Conservation (phyloP, 2,888 invertebrate species). For the Drosophila nr. perissopoda region DNA sequence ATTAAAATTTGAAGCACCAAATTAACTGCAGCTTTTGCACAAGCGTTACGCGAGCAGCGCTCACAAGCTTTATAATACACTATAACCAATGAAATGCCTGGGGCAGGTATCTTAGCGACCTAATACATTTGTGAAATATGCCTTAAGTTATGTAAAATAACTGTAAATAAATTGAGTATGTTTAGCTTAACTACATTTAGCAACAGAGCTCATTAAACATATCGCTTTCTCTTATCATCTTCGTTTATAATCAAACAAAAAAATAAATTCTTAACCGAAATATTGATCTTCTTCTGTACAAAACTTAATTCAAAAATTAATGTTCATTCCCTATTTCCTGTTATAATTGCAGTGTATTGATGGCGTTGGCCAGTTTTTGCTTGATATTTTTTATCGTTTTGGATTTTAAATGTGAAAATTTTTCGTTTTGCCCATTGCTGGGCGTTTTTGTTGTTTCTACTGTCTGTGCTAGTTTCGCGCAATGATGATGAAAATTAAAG, state of each 20-base stretch:
- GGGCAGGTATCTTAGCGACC: conserved; percentile 23
- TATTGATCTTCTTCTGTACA: neutral
- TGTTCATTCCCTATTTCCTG: neutral
- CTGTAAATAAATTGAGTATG: neutral
- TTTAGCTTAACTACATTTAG: neutral
- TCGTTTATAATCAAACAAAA: neutral
- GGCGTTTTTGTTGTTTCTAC: conserved; percentile 34
- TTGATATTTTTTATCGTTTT: conserved; percentile 75
- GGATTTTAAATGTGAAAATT: conserved; percentile 76
- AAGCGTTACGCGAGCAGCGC: conserved; percentile 70
- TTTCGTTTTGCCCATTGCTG: conserved; percentile 50
- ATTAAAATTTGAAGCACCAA: conserved; percentile 80
- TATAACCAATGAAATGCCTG: conserved; percentile 43
- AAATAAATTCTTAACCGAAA: neutral
- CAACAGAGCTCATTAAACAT: neutral
- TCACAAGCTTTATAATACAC: conserved; percentile 60
- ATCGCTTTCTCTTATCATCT: neutral
- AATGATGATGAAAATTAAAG: conserved; percentile 82
- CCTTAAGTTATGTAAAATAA: neutral
- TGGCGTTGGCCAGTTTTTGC: conserved; percentile 24
- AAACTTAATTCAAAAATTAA: neutral
- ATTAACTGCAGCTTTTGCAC: conserved; percentile 79
- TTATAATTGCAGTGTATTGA: conserved; percentile 36
- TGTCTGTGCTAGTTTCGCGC: conserved; percentile 75
- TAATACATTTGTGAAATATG: neutral